phyloP scores from a whole-genome alignment of 2,113 vertebrate genomes.

The Panthera uncia region DNA sequence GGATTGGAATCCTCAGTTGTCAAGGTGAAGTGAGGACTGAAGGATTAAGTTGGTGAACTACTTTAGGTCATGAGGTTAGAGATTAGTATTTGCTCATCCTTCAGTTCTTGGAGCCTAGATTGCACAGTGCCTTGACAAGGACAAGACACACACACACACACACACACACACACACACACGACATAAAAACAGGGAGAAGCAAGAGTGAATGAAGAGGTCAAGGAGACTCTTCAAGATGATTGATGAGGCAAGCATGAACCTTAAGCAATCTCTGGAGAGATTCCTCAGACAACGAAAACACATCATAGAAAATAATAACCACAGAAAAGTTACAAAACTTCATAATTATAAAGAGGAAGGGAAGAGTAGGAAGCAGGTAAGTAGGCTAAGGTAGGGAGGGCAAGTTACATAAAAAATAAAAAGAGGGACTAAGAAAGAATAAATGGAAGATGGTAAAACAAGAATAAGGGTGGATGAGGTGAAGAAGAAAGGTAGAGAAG shows the following conservation, averaged over 20 bases:
- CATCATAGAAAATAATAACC: neutral
- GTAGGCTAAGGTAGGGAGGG: rapidly evolving
- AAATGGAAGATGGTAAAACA: neutral
- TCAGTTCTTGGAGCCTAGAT: neutral
- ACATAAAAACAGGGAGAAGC: neutral
- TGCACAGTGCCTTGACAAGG: neutral
- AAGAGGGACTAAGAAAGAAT: neutral
- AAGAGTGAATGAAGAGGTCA: neutral
- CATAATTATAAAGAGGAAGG: neutral
- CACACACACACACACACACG: neutral
- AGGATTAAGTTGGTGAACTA: neutral
- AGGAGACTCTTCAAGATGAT: neutral
- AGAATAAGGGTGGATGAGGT: neutral
- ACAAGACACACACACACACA: neutral
- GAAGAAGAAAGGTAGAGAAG: neutral
- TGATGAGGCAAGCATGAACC: neutral
- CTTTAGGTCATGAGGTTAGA: neutral
- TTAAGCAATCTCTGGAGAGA: neutral
- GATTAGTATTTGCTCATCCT: neutral
- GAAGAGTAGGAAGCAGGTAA: neutral
- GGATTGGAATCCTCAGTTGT: neutral
- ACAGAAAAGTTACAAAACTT: neutral
- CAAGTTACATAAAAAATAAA: neutral
- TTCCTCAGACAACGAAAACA: neutral
- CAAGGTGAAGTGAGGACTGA: neutral